Evolutionary conservation across 2,113 vertebrate genomes (phyloP).

Genomic region (Megaceryle maxima): DNA sequence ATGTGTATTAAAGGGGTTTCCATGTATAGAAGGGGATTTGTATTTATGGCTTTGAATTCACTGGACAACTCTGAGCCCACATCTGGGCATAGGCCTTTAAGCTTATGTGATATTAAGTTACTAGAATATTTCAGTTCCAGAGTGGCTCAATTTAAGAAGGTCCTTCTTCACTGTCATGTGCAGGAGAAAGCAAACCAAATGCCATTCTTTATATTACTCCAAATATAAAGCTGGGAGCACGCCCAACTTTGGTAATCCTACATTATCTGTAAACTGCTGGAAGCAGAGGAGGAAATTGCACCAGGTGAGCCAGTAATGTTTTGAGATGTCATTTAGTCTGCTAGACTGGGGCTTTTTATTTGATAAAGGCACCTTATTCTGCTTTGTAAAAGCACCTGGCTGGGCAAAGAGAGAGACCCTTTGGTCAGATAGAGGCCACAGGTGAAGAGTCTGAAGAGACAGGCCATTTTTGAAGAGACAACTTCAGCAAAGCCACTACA

Average conservation of each 20-base stretch:
- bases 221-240: not conserved
- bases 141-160: not conserved
- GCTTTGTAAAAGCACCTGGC: not conserved
- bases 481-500: not conserved
- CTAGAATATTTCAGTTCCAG: not conserved
- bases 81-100: not conserved
- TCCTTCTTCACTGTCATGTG: not conserved
- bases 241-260: not conserved
- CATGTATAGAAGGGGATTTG: not conserved
- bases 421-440: not conserved
- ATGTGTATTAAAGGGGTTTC: not conserved
- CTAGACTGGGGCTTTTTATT: not conserved
- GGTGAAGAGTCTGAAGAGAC: not conserved
- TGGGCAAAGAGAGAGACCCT: not conserved
- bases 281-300: not conserved
- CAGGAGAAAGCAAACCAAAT: conserved; percentile 28
- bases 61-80: not conserved
- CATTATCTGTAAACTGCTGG: not conserved
- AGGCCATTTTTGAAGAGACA: not conserved
- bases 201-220: conserved; percentile 14
- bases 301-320: not conserved
- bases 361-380: not conserved
- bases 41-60: not conserved
- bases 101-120: not conserved
- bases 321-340: not conserved